Conservation (phyloP, 37 sponge, comb jelly and placozoan genomes). For the Hexactinellida sp. region DNA sequence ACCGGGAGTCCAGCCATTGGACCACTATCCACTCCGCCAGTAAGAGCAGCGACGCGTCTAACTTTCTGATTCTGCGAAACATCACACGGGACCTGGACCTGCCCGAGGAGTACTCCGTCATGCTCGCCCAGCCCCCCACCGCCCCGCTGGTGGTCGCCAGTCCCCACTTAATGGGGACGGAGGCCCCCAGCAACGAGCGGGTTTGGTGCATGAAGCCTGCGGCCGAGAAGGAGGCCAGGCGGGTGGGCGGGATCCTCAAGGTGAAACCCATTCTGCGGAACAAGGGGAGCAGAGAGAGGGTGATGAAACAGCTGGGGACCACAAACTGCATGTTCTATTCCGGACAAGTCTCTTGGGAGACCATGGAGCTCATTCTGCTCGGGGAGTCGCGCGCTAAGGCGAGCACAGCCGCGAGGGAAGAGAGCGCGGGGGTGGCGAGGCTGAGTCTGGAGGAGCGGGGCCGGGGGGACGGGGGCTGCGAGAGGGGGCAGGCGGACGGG, state of each 20-base stretch:
- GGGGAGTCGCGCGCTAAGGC: conserved; percentile 25
- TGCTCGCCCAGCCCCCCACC: background rate
- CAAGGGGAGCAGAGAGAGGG: conserved; percentile 45
- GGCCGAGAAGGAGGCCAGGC: conserved; percentile 59
- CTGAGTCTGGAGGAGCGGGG: conserved; percentile 24
- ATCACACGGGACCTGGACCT: conserved; percentile 9
- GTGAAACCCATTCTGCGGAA: conserved; percentile 32
- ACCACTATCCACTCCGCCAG: background rate
- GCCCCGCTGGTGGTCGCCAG: conserved; percentile 52
- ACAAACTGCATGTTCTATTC: conserved; percentile 50
- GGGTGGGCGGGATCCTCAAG: conserved; percentile 50
- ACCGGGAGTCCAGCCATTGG: background rate
- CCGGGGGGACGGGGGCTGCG: conserved; percentile 32
- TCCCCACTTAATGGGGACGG: conserved; percentile 42
- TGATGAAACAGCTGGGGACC: conserved; percentile 25
- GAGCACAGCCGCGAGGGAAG: background rate
- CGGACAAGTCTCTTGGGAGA: conserved; percentile 71
- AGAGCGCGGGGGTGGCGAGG: conserved; percentile 16
- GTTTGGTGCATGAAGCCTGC: conserved; percentile 51
- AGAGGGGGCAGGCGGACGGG: conserved; percentile 30
- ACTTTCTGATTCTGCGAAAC: background rate
- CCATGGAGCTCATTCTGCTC: conserved; percentile 45
- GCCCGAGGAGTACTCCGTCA: background rate
- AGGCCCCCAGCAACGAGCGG: conserved; percentile 14
- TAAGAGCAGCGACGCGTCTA: background rate